These are phyloP conservation scores for Spermophilus dauricus DNA, from an alignment of 2,113 vertebrate species.

Conservation along the genomic window DNA sequence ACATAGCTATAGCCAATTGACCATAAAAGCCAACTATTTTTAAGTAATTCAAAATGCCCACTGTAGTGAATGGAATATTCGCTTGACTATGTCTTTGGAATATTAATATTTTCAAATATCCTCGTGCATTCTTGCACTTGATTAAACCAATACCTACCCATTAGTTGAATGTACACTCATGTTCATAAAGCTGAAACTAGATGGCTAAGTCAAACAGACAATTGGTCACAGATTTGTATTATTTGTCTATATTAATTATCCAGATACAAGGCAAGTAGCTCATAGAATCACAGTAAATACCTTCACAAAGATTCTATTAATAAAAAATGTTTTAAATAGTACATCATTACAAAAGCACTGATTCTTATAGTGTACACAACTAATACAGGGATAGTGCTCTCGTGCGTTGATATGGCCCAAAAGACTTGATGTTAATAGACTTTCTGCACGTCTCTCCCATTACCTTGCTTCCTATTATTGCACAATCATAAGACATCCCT, in stretches of 20 bases:
- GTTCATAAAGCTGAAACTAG: constrained; percentile 5
- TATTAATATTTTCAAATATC: constrained; percentile 70
- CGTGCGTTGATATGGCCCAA: neutral
- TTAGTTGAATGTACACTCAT: neutral
- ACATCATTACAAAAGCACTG: neutral
- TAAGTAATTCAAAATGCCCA: constrained; percentile 86
- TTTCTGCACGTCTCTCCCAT: constrained; percentile 41
- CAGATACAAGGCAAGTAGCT: constrained; percentile 31
- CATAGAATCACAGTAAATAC: constrained; percentile 47
- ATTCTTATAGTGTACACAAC: neutral
- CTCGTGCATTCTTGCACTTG: constrained; percentile 28
- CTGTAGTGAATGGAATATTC: constrained; percentile 83
- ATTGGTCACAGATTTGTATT: constrained; percentile 5
- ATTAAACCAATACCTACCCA: constrained; percentile 43
- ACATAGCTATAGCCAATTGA: constrained; percentile 86
- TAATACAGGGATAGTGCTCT: neutral
- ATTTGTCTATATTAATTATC: neutral
- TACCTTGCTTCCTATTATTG: neutral
- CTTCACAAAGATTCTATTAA: constrained; percentile 32
- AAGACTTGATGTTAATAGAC: neutral
- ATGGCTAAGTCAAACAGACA: constrained; percentile 5
- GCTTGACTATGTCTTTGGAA: constrained; percentile 72
- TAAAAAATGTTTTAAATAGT: constrained; percentile 3
- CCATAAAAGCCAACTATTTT: constrained; percentile 88
- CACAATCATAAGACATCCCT: neutral